phyloP scores from a whole-genome alignment of 2,888 invertebrate genomes.

The Fragum fragum region DNA sequence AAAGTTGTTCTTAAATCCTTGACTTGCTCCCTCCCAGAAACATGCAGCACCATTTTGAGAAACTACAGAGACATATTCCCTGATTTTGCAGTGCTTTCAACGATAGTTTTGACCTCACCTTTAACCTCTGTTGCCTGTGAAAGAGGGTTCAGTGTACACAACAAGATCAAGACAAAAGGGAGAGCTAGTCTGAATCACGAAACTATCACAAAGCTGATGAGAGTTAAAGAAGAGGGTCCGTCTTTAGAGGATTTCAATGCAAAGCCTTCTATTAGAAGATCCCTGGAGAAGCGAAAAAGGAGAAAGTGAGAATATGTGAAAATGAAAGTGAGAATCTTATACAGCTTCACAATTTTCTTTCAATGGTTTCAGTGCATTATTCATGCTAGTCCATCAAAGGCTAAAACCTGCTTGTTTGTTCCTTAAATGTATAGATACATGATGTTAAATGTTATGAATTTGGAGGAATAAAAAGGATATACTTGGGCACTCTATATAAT shows the following conservation, averaged over 20 bases:
- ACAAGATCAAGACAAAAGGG: background rate
- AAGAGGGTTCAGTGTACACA: background rate
- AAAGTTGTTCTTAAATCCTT: background rate
- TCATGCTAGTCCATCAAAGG: no score
- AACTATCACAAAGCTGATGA: background rate
- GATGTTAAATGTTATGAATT: no score
- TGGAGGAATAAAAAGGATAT: no score
- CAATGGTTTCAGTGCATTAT: background rate
- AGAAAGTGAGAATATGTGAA: background rate
- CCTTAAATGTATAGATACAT: no score
- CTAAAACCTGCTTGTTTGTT: no score
- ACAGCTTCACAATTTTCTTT: background rate
- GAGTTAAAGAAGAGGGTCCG: conserved; percentile 11
- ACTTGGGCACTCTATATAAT: no score
- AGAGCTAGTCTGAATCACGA: conserved; percentile 2
- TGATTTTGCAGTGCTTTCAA: background rate
- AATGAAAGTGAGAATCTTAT: no score
- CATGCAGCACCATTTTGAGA: background rate
- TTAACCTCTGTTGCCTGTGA: background rate
- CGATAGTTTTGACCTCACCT: background rate
- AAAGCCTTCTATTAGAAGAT: background rate
- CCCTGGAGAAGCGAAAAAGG: conserved; percentile 6
- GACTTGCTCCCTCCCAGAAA: conserved; percentile 2
- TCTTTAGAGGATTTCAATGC: background rate
- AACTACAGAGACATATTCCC: background rate